phyloP scores from a whole-genome alignment of 2,113 vertebrate species.

The Ceratotherium simum region DNA sequence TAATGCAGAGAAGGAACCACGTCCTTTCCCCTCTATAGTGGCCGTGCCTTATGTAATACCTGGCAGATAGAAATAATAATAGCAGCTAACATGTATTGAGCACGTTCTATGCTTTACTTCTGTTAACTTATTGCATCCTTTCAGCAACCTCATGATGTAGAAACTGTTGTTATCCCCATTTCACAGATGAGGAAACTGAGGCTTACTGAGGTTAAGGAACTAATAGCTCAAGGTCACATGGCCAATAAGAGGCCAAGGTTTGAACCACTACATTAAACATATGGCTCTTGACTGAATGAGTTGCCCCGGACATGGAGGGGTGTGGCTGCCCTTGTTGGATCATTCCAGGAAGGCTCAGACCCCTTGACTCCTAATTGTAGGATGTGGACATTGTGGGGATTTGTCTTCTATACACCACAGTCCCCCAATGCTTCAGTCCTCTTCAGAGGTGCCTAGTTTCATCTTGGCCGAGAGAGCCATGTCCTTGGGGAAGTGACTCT shows the following conservation, averaged over 20 bases:
- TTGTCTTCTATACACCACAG: rapidly evolving
- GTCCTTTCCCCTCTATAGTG: background rate
- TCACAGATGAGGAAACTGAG: background rate
- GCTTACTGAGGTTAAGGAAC: background rate
- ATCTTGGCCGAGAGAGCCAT: background rate
- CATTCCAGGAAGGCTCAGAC: background rate
- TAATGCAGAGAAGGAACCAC: background rate
- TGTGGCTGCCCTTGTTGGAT: background rate
- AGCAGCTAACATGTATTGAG: background rate
- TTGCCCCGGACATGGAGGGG: background rate
- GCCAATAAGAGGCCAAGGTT: background rate
- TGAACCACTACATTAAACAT: background rate
- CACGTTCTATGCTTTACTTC: background rate
- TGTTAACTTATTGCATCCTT: background rate
- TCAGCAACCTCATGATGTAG: background rate
- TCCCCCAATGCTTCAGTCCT: background rate
- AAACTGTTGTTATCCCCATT: background rate
- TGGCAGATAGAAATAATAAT: background rate
- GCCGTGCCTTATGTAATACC: background rate
- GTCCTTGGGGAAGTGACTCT: background rate
- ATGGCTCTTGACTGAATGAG: background rate
- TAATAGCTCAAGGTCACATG: background rate
- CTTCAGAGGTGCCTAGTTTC: background rate
- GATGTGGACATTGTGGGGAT: background rate
- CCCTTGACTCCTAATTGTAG: background rate